phyloP scores from a whole-genome alignment of 2,888 invertebrate genomes.

The Epirrhoe alternata region DNA sequence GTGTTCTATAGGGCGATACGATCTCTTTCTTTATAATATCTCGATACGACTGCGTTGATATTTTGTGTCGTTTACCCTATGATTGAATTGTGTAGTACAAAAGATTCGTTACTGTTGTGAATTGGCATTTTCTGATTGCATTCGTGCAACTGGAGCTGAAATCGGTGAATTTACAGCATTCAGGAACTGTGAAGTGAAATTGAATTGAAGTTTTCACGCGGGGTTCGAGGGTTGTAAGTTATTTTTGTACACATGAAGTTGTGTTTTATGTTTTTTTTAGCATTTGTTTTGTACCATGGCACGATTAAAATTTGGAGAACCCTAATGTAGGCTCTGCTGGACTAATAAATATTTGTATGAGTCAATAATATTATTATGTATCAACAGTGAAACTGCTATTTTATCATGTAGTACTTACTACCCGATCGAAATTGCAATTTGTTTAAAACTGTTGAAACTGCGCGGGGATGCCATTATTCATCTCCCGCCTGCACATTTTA shows the following conservation, averaged over 20 bases:
- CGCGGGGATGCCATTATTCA: conserved; percentile 31
- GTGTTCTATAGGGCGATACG: conserved; percentile 54
- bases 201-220: conserved; percentile 8
- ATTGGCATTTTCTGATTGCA: conserved; percentile 23
- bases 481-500: conserved; percentile 27
- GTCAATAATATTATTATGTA: no score
- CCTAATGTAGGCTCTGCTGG: no score
- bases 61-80: conserved; percentile 7
- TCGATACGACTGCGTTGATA: conserved; percentile 38
- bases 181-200: conserved; percentile 18
- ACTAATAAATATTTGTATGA: no score
- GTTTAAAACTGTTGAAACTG: conserved; percentile 31
- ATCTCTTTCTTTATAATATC: conserved; percentile 55
- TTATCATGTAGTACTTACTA: background rate
- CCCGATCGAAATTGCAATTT: conserved; percentile 25
- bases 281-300: no score
- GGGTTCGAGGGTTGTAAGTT: background rate
- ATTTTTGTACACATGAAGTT: background rate
- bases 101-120: conserved; percentile 18
- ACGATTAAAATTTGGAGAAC: no score
- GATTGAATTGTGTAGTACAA: conserved; percentile 28
- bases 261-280: background rate
- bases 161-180: conserved; percentile 22
- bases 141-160: conserved; percentile 20
- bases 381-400: conserved; percentile 2